These are phyloP conservation scores for Lycaon pictus DNA, from an alignment of 2,113 vertebrate genomes.

Conservation along the genomic window DNA sequence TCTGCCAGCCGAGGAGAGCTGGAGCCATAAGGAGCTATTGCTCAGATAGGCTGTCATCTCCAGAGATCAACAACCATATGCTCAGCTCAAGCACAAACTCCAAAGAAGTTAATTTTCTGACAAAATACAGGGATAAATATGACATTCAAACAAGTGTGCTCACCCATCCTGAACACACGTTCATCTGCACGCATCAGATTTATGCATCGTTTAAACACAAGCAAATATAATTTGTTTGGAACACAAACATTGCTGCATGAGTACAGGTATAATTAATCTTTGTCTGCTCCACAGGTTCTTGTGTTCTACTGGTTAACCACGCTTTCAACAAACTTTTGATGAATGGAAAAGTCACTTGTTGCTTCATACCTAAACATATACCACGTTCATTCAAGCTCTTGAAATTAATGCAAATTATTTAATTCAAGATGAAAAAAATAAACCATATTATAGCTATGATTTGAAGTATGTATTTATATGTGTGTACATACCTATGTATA, in stretches of 20 bases:
- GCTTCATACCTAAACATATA: slow-evolving; percentile 59
- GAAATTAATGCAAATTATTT: background rate
- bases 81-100: slow-evolving; percentile 98
- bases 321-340: slow-evolving; percentile 88
- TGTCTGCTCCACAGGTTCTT: slow-evolving; percentile 88
- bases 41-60: slow-evolving; percentile 99
- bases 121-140: slow-evolving; percentile 99
- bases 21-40: slow-evolving; percentile 97
- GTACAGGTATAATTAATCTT: slow-evolving; percentile 93
- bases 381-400: background rate
- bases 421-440: slow-evolving; percentile 50
- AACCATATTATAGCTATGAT: background rate
- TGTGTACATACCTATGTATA: background rate
- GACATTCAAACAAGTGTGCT: slow-evolving; percentile 99
- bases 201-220: slow-evolving; percentile 94
- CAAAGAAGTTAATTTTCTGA: slow-evolving; percentile 99
- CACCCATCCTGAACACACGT: slow-evolving; percentile 98
- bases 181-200: slow-evolving; percentile 94
- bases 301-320: slow-evolving; percentile 82
- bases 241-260: slow-evolving; percentile 91
- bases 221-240: slow-evolving; percentile 95
- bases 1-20: slow-evolving; percentile 98
- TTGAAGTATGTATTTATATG: background rate
- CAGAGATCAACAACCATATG: slow-evolving; percentile 99
- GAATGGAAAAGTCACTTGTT: slow-evolving; percentile 85